A percentile compares a stretch with the other conserved stretches of the same genome.
Conservation (phyloP, 2,888 invertebrate genomes). For the Calameuta idolon region DNA sequence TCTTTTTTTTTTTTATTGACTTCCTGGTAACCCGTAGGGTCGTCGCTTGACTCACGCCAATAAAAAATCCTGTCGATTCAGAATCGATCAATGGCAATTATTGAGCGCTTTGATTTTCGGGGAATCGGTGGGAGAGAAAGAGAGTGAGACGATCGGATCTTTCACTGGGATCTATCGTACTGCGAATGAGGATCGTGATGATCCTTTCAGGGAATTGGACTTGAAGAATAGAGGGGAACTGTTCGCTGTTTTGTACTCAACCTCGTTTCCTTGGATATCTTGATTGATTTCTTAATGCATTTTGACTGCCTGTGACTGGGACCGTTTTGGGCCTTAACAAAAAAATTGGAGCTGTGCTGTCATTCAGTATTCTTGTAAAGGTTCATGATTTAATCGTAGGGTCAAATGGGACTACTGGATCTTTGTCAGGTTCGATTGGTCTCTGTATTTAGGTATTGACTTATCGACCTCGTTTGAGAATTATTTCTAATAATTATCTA, state of each 20-base stretch:
- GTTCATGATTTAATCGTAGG: background rate
- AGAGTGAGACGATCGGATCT: background rate
- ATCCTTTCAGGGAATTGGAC: background rate
- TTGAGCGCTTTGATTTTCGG: background rate
- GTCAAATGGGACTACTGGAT: background rate
- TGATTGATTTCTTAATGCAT: background rate
- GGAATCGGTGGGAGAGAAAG: background rate
- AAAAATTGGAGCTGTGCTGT: background rate
- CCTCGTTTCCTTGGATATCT: background rate
- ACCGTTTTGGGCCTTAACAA: background rate
- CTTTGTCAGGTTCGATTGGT: background rate
- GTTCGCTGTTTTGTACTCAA: background rate
- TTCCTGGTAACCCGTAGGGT: background rate
- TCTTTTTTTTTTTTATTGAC: constrained; percentile 3
- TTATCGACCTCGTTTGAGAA: too few relatives aligned
- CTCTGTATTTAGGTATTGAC: background rate
- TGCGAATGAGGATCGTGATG: background rate
- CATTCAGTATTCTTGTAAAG: background rate
- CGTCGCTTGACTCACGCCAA: background rate
- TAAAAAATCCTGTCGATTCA: background rate
- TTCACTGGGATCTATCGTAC: background rate
- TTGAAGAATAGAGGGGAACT: background rate
- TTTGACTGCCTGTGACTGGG: background rate
- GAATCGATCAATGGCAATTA: background rate
- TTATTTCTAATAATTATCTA: too few relatives aligned